Percentiles rank a stretch among this genome's conserved stretches.
These are phyloP conservation scores for Pardosa pseudoannulata DNA, from an alignment of 2,888 invertebrate species.

Conservation along the genomic window DNA sequence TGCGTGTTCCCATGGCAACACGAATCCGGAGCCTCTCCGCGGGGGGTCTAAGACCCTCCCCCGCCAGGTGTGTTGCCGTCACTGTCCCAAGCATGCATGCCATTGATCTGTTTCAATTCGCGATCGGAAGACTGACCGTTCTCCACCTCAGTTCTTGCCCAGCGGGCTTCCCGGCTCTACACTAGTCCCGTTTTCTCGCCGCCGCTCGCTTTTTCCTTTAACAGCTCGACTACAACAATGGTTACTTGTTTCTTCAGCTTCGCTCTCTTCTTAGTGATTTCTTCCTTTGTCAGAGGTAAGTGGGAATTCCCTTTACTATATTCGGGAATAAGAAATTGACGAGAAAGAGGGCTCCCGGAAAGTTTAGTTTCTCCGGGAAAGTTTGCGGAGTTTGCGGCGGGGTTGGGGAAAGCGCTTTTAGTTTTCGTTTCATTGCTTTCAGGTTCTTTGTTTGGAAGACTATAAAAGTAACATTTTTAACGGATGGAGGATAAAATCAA, in stretches of 20 bases:
- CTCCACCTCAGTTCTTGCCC: conserved; percentile 49
- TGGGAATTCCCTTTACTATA: neutral
- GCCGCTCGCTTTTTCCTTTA: conserved; percentile 7
- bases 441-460: too few species aligned
- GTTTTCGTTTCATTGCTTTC: neutral
- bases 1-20: conserved; percentile 56
- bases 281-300: conserved; percentile 38
- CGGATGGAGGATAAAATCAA: too few species aligned
- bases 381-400: neutral
- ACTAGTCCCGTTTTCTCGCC: neutral
- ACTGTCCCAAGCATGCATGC: conserved; percentile 56
- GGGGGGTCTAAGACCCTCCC: conserved; percentile 44
- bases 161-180: conserved; percentile 40
- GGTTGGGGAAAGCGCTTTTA: neutral
- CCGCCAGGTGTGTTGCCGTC: conserved; percentile 66
- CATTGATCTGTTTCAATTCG: conserved; percentile 63
- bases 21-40: conserved; percentile 37
- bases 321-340: neutral
- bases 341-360: neutral
- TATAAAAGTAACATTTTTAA: too few species aligned
- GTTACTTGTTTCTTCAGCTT: neutral
- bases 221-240: neutral
- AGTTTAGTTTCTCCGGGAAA: conserved; percentile 15
- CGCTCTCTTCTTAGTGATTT: neutral
- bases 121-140: conserved; percentile 61